These are phyloP conservation scores for Stichodactyla helianthus DNA, from an alignment of 64 coral and sea anemone genomes.

Conservation along the genomic window DNA sequence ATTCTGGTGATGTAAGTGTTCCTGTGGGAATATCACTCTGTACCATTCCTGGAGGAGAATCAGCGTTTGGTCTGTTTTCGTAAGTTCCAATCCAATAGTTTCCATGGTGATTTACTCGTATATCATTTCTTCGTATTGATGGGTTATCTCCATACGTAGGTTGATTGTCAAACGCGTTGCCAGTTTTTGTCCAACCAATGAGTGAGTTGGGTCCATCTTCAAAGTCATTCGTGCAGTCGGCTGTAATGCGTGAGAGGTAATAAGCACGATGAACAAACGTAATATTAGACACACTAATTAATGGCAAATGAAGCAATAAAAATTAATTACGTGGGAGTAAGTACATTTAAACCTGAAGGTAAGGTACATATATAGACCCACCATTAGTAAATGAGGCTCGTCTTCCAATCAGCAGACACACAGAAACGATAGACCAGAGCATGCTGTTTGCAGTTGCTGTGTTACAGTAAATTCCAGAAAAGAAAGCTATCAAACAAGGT, in stretches of 20 bases:
- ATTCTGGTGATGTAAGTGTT: slow-evolving; percentile 29
- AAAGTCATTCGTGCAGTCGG: slow-evolving; percentile 23
- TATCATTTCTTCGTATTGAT: not conserved
- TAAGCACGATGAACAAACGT: too few relatives aligned
- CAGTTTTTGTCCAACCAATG: slow-evolving; percentile 19
- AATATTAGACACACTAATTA: too few relatives aligned
- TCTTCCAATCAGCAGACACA: not conserved
- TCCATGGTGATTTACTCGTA: slow-evolving; percentile 2
- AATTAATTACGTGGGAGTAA: too few relatives aligned
- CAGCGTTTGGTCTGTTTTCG: slow-evolving; percentile 46
- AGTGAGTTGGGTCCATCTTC: slow-evolving; percentile 18
- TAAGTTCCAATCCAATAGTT: slow-evolving; percentile 38
- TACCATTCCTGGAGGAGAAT: not conserved
- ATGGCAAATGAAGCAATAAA: too few relatives aligned
- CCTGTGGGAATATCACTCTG: slow-evolving; percentile 6
- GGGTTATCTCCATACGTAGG: slow-evolving; percentile 40
- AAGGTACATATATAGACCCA: not conserved
- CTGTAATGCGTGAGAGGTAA: not conserved
- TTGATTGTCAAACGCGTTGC: slow-evolving; percentile 27
- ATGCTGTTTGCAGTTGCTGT: not conserved
- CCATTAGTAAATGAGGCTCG: not conserved
- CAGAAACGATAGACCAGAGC: not conserved
- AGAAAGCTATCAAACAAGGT: not conserved
- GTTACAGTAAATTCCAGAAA: not conserved
- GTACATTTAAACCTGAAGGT: too few relatives aligned